A percentile compares a stretch with the other conserved stretches of the same genome.
Evolutionary conservation across 2,888 invertebrate species (phyloP).

Genomic region (Autographa gamma): DNA sequence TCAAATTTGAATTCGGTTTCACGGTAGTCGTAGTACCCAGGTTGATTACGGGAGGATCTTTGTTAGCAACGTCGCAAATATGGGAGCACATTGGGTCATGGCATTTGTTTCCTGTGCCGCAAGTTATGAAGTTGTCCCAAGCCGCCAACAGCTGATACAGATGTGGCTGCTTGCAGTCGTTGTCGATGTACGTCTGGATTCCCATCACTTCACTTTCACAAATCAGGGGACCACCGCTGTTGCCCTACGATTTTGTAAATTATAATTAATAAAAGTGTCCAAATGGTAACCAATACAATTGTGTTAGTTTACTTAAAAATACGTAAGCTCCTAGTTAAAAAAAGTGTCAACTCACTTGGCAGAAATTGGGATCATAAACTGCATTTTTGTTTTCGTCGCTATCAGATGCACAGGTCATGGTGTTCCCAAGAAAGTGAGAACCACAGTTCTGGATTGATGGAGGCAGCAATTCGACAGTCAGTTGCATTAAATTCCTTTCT

Average conservation of each 20-base stretch:
- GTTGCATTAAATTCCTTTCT: constrained; percentile 69
- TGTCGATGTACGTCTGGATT: constrained; percentile 79
- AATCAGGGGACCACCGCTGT: constrained; percentile 81
- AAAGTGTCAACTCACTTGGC: constrained; percentile 66
- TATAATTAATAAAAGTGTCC: background rate
- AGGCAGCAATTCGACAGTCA: constrained; percentile 70
- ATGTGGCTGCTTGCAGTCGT: constrained; percentile 77
- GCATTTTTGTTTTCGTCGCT: constrained; percentile 66
- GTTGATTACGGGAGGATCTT: constrained; percentile 65
- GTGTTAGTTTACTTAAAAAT: background rate
- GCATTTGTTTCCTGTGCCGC: constrained; percentile 76
- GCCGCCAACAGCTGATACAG: constrained; percentile 75
- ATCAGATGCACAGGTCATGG: constrained; percentile 75
- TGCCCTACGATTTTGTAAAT: constrained; percentile 69
- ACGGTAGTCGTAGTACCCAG: constrained; percentile 7
- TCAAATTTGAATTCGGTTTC: constrained; percentile 7
- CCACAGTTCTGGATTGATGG: constrained; percentile 71
- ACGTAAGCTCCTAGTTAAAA: too few relatives aligned
- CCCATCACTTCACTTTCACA: constrained; percentile 77
- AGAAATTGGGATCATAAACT: constrained; percentile 67
- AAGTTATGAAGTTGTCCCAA: constrained; percentile 77
- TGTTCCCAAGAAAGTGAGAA: constrained; percentile 64
- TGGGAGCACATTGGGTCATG: constrained; percentile 67
- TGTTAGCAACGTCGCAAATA: constrained; percentile 71
- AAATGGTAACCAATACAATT: background rate